These are phyloP conservation scores for Atta cephalotes DNA, from an alignment of 1,140 invertebrate genomes.

Conservation along the genomic window DNA sequence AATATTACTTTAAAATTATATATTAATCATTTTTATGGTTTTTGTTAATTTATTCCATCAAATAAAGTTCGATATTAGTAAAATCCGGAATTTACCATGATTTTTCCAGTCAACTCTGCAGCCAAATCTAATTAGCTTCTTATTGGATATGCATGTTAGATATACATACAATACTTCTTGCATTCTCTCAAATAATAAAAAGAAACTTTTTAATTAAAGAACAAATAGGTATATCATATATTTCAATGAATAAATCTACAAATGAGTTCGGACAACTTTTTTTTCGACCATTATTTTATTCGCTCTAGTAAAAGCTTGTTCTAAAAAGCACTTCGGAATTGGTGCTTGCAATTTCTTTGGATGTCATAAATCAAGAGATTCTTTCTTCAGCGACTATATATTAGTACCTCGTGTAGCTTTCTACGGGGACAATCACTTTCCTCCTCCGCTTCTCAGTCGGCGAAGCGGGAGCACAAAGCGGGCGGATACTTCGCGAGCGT, in stretches of 20 bases:
- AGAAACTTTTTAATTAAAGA: neutral
- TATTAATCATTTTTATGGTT: too few species aligned
- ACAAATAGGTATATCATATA: neutral
- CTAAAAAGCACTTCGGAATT: neutral
- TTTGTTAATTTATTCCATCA: too few species aligned
- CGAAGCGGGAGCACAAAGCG: slow-evolving; percentile 61
- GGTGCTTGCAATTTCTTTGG: slow-evolving; percentile 11
- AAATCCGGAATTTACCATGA: too few species aligned
- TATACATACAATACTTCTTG: neutral
- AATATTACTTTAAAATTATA: too few species aligned
- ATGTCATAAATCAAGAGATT: slow-evolving; percentile 33
- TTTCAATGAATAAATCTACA: neutral
- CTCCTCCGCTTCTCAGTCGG: neutral
- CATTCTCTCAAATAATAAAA: neutral
- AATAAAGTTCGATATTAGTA: too few species aligned
- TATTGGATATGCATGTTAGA: neutral
- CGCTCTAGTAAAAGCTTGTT: neutral
- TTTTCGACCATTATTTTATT: neutral
- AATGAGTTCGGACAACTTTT: neutral
- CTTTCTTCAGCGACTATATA: slow-evolving; percentile 16
- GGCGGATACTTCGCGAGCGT: slow-evolving; percentile 68
- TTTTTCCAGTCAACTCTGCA: too few species aligned
- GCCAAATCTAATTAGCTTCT: too few species aligned
- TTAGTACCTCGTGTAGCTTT: slow-evolving; percentile 51
- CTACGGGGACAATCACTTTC: slow-evolving; percentile 68